Evolutionary conservation across 2,113 vertebrate species (phyloP).

Genomic region (Elephantulus edwardii): DNA sequence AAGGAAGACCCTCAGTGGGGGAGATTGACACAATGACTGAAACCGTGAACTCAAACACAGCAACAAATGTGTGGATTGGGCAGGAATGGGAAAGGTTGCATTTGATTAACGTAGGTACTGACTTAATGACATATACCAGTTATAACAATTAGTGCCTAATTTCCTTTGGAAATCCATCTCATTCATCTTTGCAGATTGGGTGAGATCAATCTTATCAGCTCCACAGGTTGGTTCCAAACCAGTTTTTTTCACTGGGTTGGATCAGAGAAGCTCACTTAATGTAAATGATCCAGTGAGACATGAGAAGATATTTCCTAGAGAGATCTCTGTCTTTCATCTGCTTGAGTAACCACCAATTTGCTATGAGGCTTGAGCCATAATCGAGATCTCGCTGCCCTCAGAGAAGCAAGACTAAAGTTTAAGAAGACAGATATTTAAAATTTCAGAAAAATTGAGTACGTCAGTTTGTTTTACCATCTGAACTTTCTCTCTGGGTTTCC

Average conservation of each 20-base stretch:
- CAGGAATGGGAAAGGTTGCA: too few relatives aligned
- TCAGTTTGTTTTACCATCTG: not conserved
- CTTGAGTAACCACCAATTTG: not conserved
- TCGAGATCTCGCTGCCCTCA: not conserved
- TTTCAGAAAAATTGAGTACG: not conserved
- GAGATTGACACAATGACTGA: too few relatives aligned
- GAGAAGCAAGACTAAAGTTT: not conserved
- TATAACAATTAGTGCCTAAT: not conserved
- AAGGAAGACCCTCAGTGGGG: too few relatives aligned
- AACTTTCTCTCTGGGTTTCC: not conserved
- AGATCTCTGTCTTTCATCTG: not conserved
- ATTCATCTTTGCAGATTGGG: not conserved
- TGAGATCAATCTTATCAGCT: not conserved
- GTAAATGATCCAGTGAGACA: not conserved
- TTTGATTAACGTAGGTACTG: too few relatives aligned
- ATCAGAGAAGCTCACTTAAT: not conserved
- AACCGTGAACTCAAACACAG: too few relatives aligned
- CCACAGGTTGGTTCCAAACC: not conserved
- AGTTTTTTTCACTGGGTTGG: not conserved
- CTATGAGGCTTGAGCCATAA: not conserved
- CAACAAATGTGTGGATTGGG: too few relatives aligned
- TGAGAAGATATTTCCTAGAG: not conserved
- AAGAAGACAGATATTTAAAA: not conserved
- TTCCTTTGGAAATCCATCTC: not conserved
- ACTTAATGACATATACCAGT: too few relatives aligned